Base-by-base conservation (phyloP, 1,140 invertebrate species). In the Drosophila nebulosa region DNA sequence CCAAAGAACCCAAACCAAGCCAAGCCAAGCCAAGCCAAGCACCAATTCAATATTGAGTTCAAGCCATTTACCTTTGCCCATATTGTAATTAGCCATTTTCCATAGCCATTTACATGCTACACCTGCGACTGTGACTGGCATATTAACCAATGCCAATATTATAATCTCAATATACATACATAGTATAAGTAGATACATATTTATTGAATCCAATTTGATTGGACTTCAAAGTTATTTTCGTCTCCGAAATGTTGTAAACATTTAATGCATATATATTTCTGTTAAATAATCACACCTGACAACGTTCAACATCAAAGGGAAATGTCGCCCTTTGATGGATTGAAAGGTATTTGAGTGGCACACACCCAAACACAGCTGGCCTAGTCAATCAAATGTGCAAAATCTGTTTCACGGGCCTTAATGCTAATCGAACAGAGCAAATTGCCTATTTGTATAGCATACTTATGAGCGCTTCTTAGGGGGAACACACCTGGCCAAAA, bases 351-450 rank as follows among this genome's bases (percentile, higher is more conserved):
- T 30, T 55, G 26, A 18, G 24, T 6, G 14, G 7, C 27, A 46
- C 32, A 30, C 21, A 9, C 22, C 50, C 59, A 21, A 42, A 58
- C 57, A 74, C 64, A 71, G 73, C 62, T 12, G 16, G 39, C 39
- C 16, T 5, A 77, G 57, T 73, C 74, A 69, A 73, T 74, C 74
- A 69, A 69, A 74, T 73, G 64, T 51, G 53, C 63, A 76, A 76
- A 46, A 76, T 73, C 70, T 69, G 52, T 74, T 26, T 69, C 66
- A 35, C 69, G 69, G 39, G 16, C 62, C 61, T 55, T 3, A 65
- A 63, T 65, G 69, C 61, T 74, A 74, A 73, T 77, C 74, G n/a
- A n/a, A 69, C 61, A 73, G 61, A 73, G 65, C 69, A 65, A 70
- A 69, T 73, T 74, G 14, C 57, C 27, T n/a, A 68, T 68, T 68